phyloP scores from a whole-genome alignment of 2,888 invertebrate species.

The Drosophila neonasuta region DNA sequence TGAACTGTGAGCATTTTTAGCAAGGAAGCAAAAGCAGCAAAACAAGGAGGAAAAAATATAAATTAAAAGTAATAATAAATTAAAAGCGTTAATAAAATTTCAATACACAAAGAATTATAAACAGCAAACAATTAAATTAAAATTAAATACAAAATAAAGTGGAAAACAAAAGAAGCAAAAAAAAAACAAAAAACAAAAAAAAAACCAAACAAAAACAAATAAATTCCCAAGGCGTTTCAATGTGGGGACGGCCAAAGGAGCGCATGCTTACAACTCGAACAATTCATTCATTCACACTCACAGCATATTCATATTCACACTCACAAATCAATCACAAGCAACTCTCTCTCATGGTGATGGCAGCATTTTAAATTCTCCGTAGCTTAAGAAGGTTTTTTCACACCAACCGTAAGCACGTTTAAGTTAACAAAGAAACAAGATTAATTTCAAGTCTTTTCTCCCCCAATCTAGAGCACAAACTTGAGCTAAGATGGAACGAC shows the following conservation, averaged over 20 bases:
- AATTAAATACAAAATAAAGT: constrained; percentile 38
- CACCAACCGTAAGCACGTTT: constrained; percentile 57
- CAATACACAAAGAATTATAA: constrained; percentile 46
- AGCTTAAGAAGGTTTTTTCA: constrained; percentile 44
- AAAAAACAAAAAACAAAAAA: constrained; percentile 44
- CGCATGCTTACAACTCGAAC: constrained; percentile 7
- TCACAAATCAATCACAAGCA: constrained; percentile 24
- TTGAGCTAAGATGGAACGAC: constrained; percentile 76
- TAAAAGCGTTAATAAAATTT: constrained; percentile 34
- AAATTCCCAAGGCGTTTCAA: constrained; percentile 59
- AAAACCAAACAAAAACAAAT: constrained; percentile 51
- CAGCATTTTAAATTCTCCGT: constrained; percentile 50
- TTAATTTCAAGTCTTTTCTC: constrained; percentile 9
- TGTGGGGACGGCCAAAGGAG: constrained; percentile 45
- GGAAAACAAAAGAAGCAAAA: constrained; percentile 39
- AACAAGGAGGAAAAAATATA: constrained; percentile 15
- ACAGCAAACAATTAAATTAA: constrained; percentile 37
- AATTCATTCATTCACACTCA: constrained; percentile 1
- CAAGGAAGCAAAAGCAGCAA: constrained; percentile 42
- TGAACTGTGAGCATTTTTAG: constrained; percentile 52
- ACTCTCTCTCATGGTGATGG: constrained; percentile 55
- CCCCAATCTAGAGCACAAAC: background rate
- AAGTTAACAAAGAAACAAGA: background rate
- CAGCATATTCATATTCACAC: constrained; percentile 6
- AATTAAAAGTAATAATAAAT: constrained; percentile 25